A percentile compares a stretch with the other conserved stretches of the same genome.
phyloP scores from a whole-genome alignment of 2,888 invertebrate genomes.

The Acleris holmiana region DNA sequence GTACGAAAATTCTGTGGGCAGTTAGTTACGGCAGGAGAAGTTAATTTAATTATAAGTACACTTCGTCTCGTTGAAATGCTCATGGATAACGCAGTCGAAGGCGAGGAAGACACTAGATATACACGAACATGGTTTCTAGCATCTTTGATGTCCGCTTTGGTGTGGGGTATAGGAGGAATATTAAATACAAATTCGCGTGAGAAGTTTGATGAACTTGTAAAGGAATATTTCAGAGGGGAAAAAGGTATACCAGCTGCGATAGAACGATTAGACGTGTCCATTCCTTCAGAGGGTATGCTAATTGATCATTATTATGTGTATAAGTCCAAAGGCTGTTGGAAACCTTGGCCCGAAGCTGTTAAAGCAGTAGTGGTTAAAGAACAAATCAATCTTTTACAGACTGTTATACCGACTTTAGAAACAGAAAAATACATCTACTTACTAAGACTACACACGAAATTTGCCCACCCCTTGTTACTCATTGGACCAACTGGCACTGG shows the following conservation, averaged over 20 bases:
- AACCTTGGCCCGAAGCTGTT: conserved; percentile 92
- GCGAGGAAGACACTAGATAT: conserved; percentile 89
- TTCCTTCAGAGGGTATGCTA: conserved; percentile 91
- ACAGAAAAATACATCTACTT: conserved; percentile 91
- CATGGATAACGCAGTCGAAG: conserved; percentile 88
- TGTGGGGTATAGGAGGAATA: conserved; percentile 95
- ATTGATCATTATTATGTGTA: conserved; percentile 93
- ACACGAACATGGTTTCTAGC: conserved; percentile 90
- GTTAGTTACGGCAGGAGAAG: conserved; percentile 88
- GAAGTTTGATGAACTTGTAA: conserved; percentile 86
- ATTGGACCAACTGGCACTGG: conserved; percentile 95
- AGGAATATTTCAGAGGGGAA: conserved; percentile 78
- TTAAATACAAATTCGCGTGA: conserved; percentile 89
- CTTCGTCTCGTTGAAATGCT: conserved; percentile 91
- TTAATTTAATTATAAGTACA: conserved; percentile 88
- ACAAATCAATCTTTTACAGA: conserved; percentile 87
- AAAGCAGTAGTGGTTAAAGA: conserved; percentile 81
- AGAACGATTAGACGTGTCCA: conserved; percentile 88
- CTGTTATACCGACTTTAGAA: conserved; percentile 94
- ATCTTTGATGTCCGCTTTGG: conserved; percentile 88
- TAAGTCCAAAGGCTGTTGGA: conserved; percentile 94
- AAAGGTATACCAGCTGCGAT: conserved; percentile 73
- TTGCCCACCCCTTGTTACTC: conserved; percentile 87
- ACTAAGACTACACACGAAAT: conserved; percentile 89
- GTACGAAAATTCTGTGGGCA: conserved; percentile 88